Evolutionary conservation across 2,888 invertebrate genomes (phyloP).

Genomic region (Tenthredo livida): DNA sequence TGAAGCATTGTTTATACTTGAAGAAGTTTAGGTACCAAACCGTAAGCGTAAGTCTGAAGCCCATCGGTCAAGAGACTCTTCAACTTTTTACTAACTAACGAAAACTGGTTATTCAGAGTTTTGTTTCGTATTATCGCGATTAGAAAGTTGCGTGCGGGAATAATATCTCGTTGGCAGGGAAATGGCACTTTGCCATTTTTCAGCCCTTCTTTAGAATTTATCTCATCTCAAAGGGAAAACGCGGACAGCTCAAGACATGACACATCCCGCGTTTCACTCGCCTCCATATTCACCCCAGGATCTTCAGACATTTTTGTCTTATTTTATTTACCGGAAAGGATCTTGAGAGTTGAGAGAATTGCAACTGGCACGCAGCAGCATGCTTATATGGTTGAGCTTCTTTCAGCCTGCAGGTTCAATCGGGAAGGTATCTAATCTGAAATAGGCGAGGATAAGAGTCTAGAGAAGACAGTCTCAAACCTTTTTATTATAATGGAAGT

Average conservation of each 20-base stretch:
- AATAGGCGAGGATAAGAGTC: neutral
- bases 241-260: neutral
- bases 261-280: neutral
- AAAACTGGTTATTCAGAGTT: neutral
- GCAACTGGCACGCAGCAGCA: neutral
- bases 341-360: neutral
- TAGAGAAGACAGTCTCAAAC: neutral
- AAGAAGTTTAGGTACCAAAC: neutral
- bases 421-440: neutral
- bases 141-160: neutral
- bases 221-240: neutral
- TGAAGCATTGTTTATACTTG: conserved; percentile 1
- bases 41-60: neutral
- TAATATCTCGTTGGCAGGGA: neutral
- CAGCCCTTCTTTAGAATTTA: neutral
- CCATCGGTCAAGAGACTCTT: conserved; percentile 14
- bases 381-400: neutral
- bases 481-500: neutral
- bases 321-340: neutral
- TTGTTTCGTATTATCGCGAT: neutral
- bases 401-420: neutral
- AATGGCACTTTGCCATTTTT: neutral
- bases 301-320: neutral
- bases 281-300: neutral
- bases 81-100: conserved; percentile 5